Evolutionary conservation across 2,113 vertebrate genomes (phyloP).

Genomic region (Chinchilla lanigera): DNA sequence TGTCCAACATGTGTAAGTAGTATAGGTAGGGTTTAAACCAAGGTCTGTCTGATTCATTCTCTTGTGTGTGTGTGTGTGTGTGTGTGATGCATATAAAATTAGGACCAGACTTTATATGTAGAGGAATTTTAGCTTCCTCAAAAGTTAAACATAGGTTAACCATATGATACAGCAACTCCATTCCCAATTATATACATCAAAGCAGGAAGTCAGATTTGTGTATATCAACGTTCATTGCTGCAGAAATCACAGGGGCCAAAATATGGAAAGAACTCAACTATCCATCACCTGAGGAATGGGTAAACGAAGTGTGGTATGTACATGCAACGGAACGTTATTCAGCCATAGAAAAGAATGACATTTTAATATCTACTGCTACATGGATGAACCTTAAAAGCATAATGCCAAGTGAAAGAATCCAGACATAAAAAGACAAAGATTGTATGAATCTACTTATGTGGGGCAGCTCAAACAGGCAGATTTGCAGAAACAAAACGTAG

Average conservation of each 20-base stretch:
- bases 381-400: background rate
- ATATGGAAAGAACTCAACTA: background rate
- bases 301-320: background rate
- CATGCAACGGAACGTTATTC: background rate
- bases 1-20: background rate
- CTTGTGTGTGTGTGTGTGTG: background rate
- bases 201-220: background rate
- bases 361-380: background rate
- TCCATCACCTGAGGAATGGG: background rate
- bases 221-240: background rate
- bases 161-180: background rate
- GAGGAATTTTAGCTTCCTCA: slow-evolving; percentile 24
- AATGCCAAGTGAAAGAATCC: background rate
- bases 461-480: background rate
- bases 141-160: slow-evolving; percentile 34
- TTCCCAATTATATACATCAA: background rate
- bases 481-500: background rate
- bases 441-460: background rate
- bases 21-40: background rate
- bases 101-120: background rate
- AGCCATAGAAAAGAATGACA: background rate
- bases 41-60: background rate
- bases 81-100: background rate
- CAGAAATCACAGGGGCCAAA: background rate
- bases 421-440: background rate